These are phyloP conservation scores for Diabrotica balteata DNA, from an alignment of 2,888 invertebrate genomes.

Conservation along the genomic window DNA sequence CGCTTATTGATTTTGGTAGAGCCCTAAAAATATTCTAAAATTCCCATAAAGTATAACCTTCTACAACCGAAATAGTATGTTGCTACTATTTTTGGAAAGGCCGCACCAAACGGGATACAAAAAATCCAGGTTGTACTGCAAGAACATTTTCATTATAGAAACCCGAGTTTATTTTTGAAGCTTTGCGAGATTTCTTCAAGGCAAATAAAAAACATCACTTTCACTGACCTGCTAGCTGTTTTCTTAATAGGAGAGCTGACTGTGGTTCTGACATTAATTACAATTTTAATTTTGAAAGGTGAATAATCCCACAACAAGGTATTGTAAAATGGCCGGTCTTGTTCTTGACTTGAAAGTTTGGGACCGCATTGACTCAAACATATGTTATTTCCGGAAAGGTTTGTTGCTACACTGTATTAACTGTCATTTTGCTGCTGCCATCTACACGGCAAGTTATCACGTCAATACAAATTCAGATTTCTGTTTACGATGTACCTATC, in stretches of 20 bases:
- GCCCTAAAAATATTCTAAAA: conserved; percentile 8
- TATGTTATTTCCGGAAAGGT: conserved; percentile 60
- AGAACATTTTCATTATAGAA: conserved; percentile 40
- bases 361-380: conserved; percentile 56
- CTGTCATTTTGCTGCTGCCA: conserved; percentile 39
- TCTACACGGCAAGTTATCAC: conserved; percentile 16
- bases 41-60: conserved; percentile 8
- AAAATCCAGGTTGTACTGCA: conserved; percentile 44
- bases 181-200: conserved; percentile 20
- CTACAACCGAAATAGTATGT: conserved; percentile 32
- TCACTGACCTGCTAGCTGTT: conserved; percentile 91
- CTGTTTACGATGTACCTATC: no score
- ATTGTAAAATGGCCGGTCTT: conserved; percentile 75
- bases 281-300: conserved; percentile 77
- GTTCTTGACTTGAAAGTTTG: conserved; percentile 46
- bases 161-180: conserved; percentile 21
- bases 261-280: conserved; percentile 95
- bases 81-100: conserved; percentile 43
- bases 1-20: conserved; percentile 38
- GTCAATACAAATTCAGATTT: no score
- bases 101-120: conserved; percentile 33
- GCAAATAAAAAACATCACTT: conserved; percentile 32
- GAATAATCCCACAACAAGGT: conserved; percentile 61
- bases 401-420: conserved; percentile 45
- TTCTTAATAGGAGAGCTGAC: conserved; percentile 92